Percentiles rank a stretch among this genome's conserved stretches.
Evolutionary conservation across 2,797 vertebrate genomes (phyloP).

Genomic region (Gastrophryne carolinensis): DNA sequence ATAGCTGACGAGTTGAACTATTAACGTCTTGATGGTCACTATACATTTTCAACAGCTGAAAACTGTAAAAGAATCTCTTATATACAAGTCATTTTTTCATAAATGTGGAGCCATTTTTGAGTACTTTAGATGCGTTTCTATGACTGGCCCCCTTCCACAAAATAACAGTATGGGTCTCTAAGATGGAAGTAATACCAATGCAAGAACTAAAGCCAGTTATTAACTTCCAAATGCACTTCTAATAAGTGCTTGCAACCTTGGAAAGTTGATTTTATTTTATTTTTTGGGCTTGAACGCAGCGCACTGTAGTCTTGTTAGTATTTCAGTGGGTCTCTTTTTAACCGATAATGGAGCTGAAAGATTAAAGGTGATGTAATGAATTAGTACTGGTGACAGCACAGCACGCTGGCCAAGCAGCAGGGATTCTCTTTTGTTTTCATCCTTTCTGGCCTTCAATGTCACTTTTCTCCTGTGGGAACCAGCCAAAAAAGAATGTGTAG

Average conservation of each 20-base stretch:
- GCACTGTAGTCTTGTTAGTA: slow-evolving; percentile 73
- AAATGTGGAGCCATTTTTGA: too few species aligned
- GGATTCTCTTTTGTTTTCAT: slow-evolving; percentile 71
- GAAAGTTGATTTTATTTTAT: slow-evolving; percentile 32
- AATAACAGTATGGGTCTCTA: too few species aligned
- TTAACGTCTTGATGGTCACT: too few species aligned
- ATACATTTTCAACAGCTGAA: too few species aligned
- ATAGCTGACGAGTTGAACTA: too few species aligned
- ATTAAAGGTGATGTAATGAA: slow-evolving; percentile 77
- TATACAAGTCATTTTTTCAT: too few species aligned
- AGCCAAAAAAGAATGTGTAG: slow-evolving; percentile 70
- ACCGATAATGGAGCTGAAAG: slow-evolving; percentile 70
- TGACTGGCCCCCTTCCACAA: too few species aligned
- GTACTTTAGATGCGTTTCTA: too few species aligned
- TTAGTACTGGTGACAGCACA: slow-evolving; percentile 71
- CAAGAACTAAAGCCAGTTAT: too few species aligned
- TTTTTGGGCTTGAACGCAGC: slow-evolving; percentile 54
- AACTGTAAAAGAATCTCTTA: too few species aligned
- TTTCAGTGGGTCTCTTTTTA: slow-evolving; percentile 75
- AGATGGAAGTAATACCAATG: too few species aligned
- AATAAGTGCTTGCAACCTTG: slow-evolving; percentile 14
- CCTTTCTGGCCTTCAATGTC: slow-evolving; percentile 71
- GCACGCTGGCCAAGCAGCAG: slow-evolving; percentile 67
- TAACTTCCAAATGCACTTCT: too few species aligned
- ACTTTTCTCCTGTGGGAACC: slow-evolving; percentile 73